These are phyloP conservation scores for Bucorvus abyssinicus DNA, from an alignment of 2,797 vertebrate species.

Conservation along the genomic window DNA sequence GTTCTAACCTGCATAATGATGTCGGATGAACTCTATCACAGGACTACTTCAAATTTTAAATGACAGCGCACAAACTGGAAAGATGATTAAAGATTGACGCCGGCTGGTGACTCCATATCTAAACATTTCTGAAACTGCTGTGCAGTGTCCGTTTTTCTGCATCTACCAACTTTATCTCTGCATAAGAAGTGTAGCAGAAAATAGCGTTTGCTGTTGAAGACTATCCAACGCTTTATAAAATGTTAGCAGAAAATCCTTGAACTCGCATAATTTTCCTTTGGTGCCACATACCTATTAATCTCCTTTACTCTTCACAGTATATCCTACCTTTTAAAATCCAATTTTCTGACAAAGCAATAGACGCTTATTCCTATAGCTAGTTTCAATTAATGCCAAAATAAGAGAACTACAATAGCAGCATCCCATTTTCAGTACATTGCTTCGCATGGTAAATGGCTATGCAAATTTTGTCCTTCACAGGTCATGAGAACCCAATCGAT, in stretches of 20 bases:
- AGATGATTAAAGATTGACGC: neutral
- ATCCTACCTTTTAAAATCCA: neutral
- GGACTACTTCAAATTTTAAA: slow-evolving; percentile 21
- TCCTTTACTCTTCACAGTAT: neutral
- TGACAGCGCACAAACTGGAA: neutral
- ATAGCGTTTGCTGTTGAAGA: neutral
- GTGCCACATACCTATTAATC: neutral
- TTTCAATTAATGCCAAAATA: slow-evolving; percentile 5
- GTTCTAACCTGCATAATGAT: neutral
- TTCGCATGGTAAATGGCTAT: neutral
- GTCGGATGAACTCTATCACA: neutral
- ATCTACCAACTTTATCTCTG: neutral
- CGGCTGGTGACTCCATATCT: neutral
- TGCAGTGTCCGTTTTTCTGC: neutral
- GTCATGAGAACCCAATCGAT: neutral
- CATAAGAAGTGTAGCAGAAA: neutral
- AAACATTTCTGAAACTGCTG: neutral
- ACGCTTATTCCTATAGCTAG: neutral
- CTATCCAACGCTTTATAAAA: neutral
- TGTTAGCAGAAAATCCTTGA: neutral
- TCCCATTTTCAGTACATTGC: neutral
- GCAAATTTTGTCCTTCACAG: neutral
- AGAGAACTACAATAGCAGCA: neutral
- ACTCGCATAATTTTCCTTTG: neutral
- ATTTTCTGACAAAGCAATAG: neutral